Evolutionary conservation across 1,140 invertebrate genomes (phyloP), one percentile per base, ranked within the genome.

Genomic region (Leptopilina clavipes): DNA sequence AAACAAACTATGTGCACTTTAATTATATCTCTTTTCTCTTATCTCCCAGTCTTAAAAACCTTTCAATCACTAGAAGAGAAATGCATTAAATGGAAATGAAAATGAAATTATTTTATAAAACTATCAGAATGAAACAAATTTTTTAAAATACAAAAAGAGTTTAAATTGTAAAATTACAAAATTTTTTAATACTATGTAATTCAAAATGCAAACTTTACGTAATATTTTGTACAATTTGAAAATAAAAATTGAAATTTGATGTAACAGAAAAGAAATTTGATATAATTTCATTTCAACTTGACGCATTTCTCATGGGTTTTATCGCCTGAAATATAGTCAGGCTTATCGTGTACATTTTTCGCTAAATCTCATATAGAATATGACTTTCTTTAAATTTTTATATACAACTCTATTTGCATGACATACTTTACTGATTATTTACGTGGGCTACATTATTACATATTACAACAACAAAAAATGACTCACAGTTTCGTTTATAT

Each of bases 381-480:
- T 85, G 84, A 86, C 85, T 84, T 85, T 85, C 85, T 83, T 78
- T 72, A 74, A 74, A 78, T 40, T 9, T 40, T 54, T 83, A 84
- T 87, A 81, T 83, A 84, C 80, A 86, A 76, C 45, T 79, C 59
- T 83, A 79, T 70, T 83, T 71, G 80, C 70, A 81, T 78, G 83
- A 82, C 74, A 82, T 74, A 75, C 75, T 78, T 76, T 71, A 71
- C 79, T 79, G 73, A 76, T 76, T 72, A 76, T 76, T 76, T 31
- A 31, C 25, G 9, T 71, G 44, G 79, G 59, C 59, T 65, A 65
- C 22, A 65, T 54, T 54, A 25, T 31, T 65, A 65, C 59, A 25
- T 31, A 65, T n/a, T n/a, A 22, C 31, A 65, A 22, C 31, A 22
- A 65, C 25, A 22, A n/a, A 22, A 31, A 59, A 59, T 59, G 56